These are phyloP conservation scores for Ormyrus pomaceus DNA, from an alignment of 2,888 invertebrate species.

Conservation along the genomic window DNA sequence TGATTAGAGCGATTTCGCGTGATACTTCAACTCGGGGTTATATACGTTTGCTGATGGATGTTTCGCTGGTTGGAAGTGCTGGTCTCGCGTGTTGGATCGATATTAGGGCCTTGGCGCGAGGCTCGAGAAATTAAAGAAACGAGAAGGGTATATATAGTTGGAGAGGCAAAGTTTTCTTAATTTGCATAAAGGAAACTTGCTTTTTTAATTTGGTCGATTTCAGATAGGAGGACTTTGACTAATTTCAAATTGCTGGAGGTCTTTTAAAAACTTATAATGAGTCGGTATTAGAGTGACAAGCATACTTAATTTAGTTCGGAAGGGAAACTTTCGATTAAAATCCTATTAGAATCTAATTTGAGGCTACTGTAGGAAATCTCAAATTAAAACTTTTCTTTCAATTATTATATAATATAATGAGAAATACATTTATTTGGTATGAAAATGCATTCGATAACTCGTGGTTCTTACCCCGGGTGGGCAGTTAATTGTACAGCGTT, in stretches of 20 bases:
- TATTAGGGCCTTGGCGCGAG: neutral
- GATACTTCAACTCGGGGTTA: constrained; percentile 7
- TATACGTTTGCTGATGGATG: constrained; percentile 12
- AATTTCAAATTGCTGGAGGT: constrained; percentile 2
- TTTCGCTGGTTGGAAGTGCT: neutral
- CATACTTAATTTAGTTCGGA: neutral
- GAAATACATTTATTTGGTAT: neutral
- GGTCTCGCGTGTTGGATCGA: neutral
- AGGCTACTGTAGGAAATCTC: neutral
- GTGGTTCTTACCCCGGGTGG: neutral
- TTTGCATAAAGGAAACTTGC: too few relatives aligned
- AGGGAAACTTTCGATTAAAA: constrained; percentile 20
- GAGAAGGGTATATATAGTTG: too few relatives aligned
- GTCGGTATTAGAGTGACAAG: constrained; percentile 9
- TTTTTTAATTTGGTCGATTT: neutral
- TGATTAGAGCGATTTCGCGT: constrained; percentile 32
- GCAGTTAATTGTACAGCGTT: neutral
- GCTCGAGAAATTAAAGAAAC: neutral
- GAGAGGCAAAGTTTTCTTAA: too few relatives aligned
- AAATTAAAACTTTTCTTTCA: constrained; percentile 14
- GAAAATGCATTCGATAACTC: neutral
- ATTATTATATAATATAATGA: neutral
- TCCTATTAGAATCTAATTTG: constrained; percentile 21
- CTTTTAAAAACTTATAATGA: constrained; percentile 33
- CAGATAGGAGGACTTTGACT: neutral